Evolutionary conservation across 2,113 vertebrate genomes (phyloP).

Genomic region (Diadophis punctatus): DNA sequence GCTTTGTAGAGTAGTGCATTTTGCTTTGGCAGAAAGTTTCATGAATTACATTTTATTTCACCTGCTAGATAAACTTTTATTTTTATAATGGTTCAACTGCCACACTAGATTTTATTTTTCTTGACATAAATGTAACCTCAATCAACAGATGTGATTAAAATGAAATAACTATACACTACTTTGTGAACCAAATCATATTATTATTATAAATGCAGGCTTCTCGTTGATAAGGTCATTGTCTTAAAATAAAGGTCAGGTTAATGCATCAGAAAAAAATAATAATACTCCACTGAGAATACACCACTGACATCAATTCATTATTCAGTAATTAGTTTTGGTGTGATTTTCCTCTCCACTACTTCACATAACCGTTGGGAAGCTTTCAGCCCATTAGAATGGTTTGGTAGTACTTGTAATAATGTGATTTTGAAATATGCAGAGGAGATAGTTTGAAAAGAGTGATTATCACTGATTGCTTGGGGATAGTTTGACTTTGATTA

Average conservation of each 20-base stretch:
- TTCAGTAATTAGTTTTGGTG: not conserved
- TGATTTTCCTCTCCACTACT: not conserved
- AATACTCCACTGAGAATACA: not conserved
- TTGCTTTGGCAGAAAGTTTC: not conserved
- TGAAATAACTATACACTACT: not conserved
- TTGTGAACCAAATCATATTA: not conserved
- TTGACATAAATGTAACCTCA: not conserved
- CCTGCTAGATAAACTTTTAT: not conserved
- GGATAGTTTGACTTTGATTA: not conserved
- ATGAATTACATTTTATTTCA: not conserved
- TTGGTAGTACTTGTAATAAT: not conserved
- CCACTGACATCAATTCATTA: not conserved
- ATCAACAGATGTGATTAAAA: not conserved
- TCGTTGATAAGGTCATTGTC: not conserved
- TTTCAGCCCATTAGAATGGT: not conserved
- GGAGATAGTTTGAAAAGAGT: not conserved
- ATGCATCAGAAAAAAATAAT: not conserved
- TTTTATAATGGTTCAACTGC: not conserved
- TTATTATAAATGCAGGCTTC: not conserved
- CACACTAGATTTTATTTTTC: not conserved
- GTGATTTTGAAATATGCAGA: not conserved
- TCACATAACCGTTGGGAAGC: not conserved
- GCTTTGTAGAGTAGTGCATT: not conserved
- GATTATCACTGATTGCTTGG: not conserved
- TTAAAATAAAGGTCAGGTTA: not conserved